Evolutionary conservation across 2,888 invertebrate genomes (phyloP).

Genomic region (Scaptomyza tumidula): DNA sequence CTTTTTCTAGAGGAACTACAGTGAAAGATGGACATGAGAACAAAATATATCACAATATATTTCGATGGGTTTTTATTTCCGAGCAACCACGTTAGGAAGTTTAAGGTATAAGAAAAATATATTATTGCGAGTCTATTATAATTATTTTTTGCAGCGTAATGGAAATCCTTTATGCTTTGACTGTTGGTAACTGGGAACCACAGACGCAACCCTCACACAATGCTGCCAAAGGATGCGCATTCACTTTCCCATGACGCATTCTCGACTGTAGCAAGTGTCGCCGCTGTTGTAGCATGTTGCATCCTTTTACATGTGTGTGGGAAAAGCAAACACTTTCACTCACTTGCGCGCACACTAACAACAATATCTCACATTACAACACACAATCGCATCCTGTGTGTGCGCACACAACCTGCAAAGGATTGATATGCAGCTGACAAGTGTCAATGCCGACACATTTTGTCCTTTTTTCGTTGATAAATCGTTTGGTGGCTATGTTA

Average conservation of each 20-base stretch:
- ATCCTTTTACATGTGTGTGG: conserved; percentile 55
- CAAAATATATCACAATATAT: neutral
- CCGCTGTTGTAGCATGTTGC: conserved; percentile 28
- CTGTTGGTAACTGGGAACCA: neutral
- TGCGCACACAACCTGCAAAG: conserved; percentile 65
- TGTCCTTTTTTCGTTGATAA: conserved; percentile 31
- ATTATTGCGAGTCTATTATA: neutral
- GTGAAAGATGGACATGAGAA: neutral
- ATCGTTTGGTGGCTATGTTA: conserved; percentile 17
- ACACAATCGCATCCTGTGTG: conserved; percentile 58
- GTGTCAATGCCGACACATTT: conserved; percentile 50
- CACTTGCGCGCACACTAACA: conserved; percentile 29
- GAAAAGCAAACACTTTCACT: conserved; percentile 75
- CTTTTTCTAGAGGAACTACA: neutral
- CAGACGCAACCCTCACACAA: conserved; percentile 11
- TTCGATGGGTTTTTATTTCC: neutral
- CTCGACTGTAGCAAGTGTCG: conserved; percentile 41
- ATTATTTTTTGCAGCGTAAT: conserved; percentile 59
- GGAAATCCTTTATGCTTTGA: conserved; percentile 21
- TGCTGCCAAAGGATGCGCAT: conserved; percentile 29
- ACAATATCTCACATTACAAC: conserved; percentile 69
- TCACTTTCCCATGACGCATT: conserved; percentile 72
- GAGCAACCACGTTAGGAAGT: neutral
- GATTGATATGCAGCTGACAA: conserved; percentile 75
- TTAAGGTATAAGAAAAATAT: neutral